These are phyloP conservation scores for Andrena bicolor DNA, from an alignment of 2,888 invertebrate genomes.

Conservation along the genomic window DNA sequence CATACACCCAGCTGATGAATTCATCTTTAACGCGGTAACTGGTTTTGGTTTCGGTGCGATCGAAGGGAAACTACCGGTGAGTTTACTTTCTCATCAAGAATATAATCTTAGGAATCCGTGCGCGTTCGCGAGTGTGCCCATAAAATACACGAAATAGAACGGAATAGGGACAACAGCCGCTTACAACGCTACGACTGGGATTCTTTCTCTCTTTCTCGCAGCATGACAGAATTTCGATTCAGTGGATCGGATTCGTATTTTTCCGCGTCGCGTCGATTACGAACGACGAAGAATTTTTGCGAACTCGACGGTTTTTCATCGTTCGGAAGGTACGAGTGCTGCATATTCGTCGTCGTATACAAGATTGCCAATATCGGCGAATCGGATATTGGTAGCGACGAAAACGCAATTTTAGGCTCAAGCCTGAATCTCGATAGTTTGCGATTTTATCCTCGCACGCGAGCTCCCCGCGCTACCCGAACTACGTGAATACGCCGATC, in stretches of 20 bases:
- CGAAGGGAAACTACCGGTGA: not conserved
- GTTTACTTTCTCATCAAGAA: not conserved
- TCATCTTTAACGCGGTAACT: too few relatives aligned
- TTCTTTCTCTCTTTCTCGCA: not conserved
- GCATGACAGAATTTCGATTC: not conserved
- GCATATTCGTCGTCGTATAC: constrained; percentile 11
- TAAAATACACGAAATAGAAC: not conserved
- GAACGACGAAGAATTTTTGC: constrained; percentile 5
- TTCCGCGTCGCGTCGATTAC: constrained; percentile 8
- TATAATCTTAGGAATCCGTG: not conserved
- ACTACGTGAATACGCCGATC: constrained; percentile 15
- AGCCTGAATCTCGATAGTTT: constrained; percentile 15
- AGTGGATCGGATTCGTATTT: not conserved
- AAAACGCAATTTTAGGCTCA: constrained; percentile 44
- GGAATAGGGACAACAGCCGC: not conserved
- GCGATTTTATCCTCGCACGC: constrained; percentile 37
- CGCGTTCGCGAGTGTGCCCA: not conserved
- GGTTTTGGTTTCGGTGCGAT: too few relatives aligned
- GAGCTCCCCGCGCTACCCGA: not conserved
- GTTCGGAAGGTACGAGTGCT: constrained; percentile 3
- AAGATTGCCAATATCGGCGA: constrained; percentile 44
- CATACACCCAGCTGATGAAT: not conserved
- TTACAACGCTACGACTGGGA: too few relatives aligned
- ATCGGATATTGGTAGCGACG: constrained; percentile 45
- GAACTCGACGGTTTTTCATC: constrained; percentile 4